phyloP scores from a whole-genome alignment of 2,797 vertebrate genomes.

The Enteromius thamalakanensis region DNA sequence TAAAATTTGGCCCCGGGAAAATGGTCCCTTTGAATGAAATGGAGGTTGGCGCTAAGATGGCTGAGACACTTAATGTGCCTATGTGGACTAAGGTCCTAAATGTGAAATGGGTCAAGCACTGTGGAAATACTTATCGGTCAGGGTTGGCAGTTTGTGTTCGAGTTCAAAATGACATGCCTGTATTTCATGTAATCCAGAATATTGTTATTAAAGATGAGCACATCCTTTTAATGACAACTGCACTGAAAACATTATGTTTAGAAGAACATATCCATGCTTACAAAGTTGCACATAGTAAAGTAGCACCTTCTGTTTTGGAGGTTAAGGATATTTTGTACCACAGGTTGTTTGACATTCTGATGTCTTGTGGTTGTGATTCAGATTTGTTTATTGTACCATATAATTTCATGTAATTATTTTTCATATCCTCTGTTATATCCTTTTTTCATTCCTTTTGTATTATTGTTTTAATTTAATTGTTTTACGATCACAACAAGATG shows the following conservation, averaged over 20 bases:
- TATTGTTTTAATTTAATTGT: background rate
- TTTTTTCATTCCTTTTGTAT: too few relatives aligned
- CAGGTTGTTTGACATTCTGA: slow-evolving; percentile 10
- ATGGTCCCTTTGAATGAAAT: background rate
- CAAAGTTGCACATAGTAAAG: background rate
- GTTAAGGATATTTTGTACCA: slow-evolving; percentile 10
- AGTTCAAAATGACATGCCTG: slow-evolving; percentile 18
- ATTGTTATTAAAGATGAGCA: slow-evolving; percentile 4
- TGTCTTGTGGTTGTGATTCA: slow-evolving; percentile 4
- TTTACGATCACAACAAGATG: background rate
- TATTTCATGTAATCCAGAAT: slow-evolving; percentile 27
- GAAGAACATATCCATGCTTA: slow-evolving; percentile 1
- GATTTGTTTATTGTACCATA: slow-evolving; percentile 43
- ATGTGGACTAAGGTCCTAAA: slow-evolving; percentile 13
- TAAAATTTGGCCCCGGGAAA: slow-evolving; percentile 3
- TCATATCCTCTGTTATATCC: background rate
- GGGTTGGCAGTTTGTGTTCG: slow-evolving; percentile 18
- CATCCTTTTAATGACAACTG: slow-evolving; percentile 1
- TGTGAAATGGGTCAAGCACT: slow-evolving; percentile 22
- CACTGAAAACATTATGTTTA: slow-evolving; percentile 9
- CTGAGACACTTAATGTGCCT: background rate
- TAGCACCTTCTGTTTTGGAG: slow-evolving; percentile 16
- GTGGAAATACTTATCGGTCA: background rate
- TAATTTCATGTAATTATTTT: background rate
- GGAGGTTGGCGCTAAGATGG: slow-evolving; percentile 13